Evolutionary conservation across 2,113 vertebrate genomes (phyloP), one percentile per base, ranked within the genome.

Genomic region (Pluvialis apricaria): DNA sequence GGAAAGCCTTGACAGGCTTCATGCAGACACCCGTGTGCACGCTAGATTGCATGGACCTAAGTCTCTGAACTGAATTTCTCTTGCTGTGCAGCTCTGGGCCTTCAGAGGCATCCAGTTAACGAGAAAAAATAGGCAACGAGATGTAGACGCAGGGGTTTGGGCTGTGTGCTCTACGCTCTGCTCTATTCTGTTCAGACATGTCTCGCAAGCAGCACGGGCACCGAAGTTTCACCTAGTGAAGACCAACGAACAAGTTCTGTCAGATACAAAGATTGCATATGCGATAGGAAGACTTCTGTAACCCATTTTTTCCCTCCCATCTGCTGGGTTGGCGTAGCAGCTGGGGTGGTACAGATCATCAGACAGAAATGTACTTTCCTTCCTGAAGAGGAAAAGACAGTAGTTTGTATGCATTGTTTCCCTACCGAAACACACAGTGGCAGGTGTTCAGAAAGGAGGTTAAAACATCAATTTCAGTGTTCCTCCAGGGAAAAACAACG

Each of bases 91-190:
- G 60, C 38, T 70, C 65, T 18, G 20, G n/a, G 32, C 32, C 52
- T 68, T 62, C 80, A 49, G 71, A 52, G 9, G 24, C 22, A 8
- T 29, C 22, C 14, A 45, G 31, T 62, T 34, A 40, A 54, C 3
- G 9, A 13, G 72, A 13, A 34, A 15, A 40, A 40, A 13, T 1
- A 26, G 17, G 51, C 13, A 15, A 2, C 0, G 5, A 60, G 40
- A 28, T 1, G 28, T 1, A 57, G 70, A 16, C 0, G 3, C 2
- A 12, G 44, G 45, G 40, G 6, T 40, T 44, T 24, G 65, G 42
- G 82, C 0, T 13, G 60, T 2, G 52, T 1, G 58, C n/a, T 71
- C 82, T 4, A 8, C 11, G 0, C 31, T 3, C 6, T 0, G 0
- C 69, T 61, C 57, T 10, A 4, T 5, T 72, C 72, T 51, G 85